Evolutionary conservation across 2,888 invertebrate genomes (phyloP), one percentile per base, ranked within the genome.

Genomic region (Drosophila meridionalis): DNA sequence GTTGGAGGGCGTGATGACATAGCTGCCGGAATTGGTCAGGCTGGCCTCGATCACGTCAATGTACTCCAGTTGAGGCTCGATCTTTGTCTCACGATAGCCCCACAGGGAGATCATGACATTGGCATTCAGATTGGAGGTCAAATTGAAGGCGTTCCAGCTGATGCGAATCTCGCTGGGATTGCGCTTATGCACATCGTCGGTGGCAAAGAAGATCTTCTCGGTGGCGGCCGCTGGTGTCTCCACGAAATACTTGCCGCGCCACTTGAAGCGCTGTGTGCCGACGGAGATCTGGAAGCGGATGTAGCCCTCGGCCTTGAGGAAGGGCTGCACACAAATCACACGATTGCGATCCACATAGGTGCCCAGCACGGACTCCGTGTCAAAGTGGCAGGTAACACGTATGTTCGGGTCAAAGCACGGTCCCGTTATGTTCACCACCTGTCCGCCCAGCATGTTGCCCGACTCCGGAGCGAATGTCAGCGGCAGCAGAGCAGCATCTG

Each of bases 381-480:
- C 97, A 90, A 98, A 98, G 78, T 96, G 95, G 90, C 98, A 98
- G 61, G 95, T 95, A 56, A 99, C 95, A 79, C 96, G 95, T 84
- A 97, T 96, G 2, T 94, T 94, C 0, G 95, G 95, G 78, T 96
- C 94, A 92, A 99, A 97, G 92, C 99, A 99, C 3, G 99, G 98
- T 0, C 99, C 99, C 0, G 99, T 98, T 69, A 99, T 97, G 91
- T 99, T 99, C 45, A 99, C 98, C 62, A 99, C 96, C 0, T 98
- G 97, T 2, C 99, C 99, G 4, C 99, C 99, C 78, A 99, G 94
- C 99, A 99, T 99, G 92, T 98, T 98, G 5, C 98, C 99, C 90
- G 97, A 98, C 93, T 99, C 98, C 0, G 99, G 99, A 0, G 98
- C 98, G 89, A 98, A 98, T 83, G 97, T 95, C 61, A 98, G 93